Conservation (phyloP, 1,140 invertebrate species). For the Saccostrea cuccullata region DNA sequence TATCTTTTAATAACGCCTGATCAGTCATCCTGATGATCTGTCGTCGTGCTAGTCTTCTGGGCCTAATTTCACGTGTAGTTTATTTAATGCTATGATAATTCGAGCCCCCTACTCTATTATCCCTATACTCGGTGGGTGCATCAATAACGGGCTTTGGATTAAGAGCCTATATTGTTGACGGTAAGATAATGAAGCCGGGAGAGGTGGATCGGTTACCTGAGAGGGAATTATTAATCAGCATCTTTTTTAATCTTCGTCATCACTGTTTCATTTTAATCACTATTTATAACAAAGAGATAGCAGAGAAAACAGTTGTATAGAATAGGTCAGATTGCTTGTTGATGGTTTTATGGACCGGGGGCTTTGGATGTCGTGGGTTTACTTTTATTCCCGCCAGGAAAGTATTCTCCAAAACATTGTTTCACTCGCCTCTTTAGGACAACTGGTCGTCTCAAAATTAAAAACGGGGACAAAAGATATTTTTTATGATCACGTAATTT, state of each 20-base stretch:
- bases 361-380: not conserved
- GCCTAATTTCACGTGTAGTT: slow-evolving; percentile 37
- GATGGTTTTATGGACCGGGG: not conserved
- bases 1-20: slow-evolving; percentile 22
- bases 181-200: slow-evolving; percentile 20
- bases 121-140: not conserved
- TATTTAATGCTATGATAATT: slow-evolving; percentile 37
- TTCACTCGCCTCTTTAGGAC: slow-evolving; percentile 9
- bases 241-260: slow-evolving; percentile 37
- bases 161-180: not conserved
- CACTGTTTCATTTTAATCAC: slow-evolving; percentile 32
- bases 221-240: slow-evolving; percentile 30
- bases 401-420: slow-evolving; percentile 25
- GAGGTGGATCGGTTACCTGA: not conserved
- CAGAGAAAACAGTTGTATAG: not conserved
- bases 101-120: slow-evolving; percentile 26
- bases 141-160: slow-evolving; percentile 29
- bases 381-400: slow-evolving; percentile 20
- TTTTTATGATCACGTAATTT: slow-evolving; percentile 33
- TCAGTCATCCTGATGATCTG: slow-evolving; percentile 21
- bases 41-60: slow-evolving; percentile 8
- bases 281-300: slow-evolving; percentile 12
- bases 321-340: slow-evolving; percentile 9
- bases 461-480: not conserved
- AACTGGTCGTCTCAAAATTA: slow-evolving; percentile 25